Evolutionary conservation across 2,113 vertebrate species (phyloP).

Genomic region (Periophthalmodon schlosseri): DNA sequence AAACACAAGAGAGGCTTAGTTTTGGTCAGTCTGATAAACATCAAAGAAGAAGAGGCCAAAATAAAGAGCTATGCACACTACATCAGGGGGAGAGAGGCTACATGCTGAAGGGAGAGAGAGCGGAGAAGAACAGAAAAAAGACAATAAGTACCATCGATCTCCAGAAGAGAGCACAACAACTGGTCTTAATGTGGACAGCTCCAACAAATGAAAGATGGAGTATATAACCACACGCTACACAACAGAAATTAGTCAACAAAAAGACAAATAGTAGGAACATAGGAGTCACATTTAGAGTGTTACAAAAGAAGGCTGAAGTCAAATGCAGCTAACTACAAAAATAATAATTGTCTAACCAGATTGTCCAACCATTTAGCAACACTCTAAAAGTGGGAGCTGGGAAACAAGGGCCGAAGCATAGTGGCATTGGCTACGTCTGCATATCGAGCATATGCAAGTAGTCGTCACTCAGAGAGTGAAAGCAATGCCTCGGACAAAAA

Average conservation of each 20-base stretch:
- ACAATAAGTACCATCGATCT: conserved; percentile 71
- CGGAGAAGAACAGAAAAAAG: conserved; percentile 61
- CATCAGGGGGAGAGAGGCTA: conserved; percentile 64
- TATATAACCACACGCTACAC: conserved; percentile 38
- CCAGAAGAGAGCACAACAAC: conserved; percentile 51
- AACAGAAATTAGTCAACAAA: conserved; percentile 52
- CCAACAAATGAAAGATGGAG: conserved; percentile 56
- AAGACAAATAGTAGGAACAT: conserved; percentile 57
- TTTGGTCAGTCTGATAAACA: conserved; percentile 76
- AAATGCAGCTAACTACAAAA: conserved; percentile 30
- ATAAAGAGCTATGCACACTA: conserved; percentile 61
- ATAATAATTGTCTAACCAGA: conserved; percentile 32
- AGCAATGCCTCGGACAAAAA: conserved; percentile 68
- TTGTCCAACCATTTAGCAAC: conserved; percentile 71
- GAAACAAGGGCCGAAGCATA: conserved; percentile 71
- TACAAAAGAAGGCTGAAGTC: conserved; percentile 62
- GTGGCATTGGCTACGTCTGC: conserved; percentile 77
- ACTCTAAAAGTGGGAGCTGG: conserved; percentile 74
- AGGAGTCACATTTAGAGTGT: conserved; percentile 77
- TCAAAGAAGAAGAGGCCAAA: conserved; percentile 68
- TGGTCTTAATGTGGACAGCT: conserved; percentile 44
- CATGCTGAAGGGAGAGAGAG: conserved; percentile 71
- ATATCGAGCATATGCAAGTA: conserved; percentile 77
- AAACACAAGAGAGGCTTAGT: conserved; percentile 81
- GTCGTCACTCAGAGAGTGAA: conserved; percentile 73